Evolutionary conservation across 2,888 invertebrate species (phyloP).

Genomic region (Torymus texanus): DNA sequence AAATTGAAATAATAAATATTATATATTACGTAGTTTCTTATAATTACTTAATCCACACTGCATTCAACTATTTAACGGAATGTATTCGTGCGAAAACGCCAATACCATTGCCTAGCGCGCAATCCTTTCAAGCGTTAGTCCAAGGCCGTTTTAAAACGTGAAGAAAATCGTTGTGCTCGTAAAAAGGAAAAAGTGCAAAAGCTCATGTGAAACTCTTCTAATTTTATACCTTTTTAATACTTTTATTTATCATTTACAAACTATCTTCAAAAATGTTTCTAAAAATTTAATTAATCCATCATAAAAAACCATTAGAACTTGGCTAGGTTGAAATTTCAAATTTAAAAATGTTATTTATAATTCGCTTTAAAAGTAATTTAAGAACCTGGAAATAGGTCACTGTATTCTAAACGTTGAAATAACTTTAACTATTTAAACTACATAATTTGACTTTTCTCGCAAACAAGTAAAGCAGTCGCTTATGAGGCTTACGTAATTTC

Average conservation of each 20-base stretch:
- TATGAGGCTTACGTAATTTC: background rate
- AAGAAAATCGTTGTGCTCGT: conserved; percentile 7
- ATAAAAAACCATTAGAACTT: no score
- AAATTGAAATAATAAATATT: no score
- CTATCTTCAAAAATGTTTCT: no score
- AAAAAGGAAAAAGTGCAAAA: conserved; percentile 1
- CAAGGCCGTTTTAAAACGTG: conserved; percentile 17
- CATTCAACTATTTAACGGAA: conserved; percentile 34
- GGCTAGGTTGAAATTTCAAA: no score
- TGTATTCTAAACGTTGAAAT: conserved; percentile 15
- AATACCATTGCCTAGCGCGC: conserved; percentile 24
- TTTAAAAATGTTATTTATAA: background rate
- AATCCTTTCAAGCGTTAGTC: conserved; percentile 16
- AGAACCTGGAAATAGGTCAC: conserved; percentile 19
- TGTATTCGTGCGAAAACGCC: conserved; percentile 35
- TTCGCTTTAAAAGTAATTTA: background rate
- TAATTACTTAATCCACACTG: background rate
- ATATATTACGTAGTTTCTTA: no score
- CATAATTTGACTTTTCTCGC: conserved; percentile 12
- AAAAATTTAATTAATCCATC: no score
- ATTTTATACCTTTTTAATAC: no score
- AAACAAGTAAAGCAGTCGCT: background rate
- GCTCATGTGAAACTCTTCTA: background rate
- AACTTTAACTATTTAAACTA: conserved; percentile 15
- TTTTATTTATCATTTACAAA: background rate